Base-by-base conservation (phyloP, 2,888 invertebrate genomes). In the Sarcophaga subvicina region DNA sequence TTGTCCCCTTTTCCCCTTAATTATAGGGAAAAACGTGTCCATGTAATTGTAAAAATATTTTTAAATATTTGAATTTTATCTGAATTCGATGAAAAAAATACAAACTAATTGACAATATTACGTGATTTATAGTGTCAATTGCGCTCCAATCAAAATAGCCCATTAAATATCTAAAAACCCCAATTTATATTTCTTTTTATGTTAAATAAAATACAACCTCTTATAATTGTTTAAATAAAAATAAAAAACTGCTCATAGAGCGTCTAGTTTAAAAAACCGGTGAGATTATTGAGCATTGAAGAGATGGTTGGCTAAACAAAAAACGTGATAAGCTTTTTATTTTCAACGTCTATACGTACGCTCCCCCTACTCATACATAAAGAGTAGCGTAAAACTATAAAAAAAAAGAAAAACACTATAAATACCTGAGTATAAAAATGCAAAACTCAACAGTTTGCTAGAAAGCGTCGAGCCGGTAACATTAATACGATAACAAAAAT, bases 321-420 rank as follows among this genome's bases (percentile, higher is more conserved):
- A 20, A 70, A 10, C 14, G 77, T 73, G 27, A 76, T 45, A 86
- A 87, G 83, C 86, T 81, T 87, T 83, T 66, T 25, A 71, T 14
- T 62, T 12, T 54, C 54, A 12, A 5, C 49, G 37, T 67, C 8
- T 62, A 54, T 60, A 76, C 54, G 76, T 20, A 60, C 14, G 37
- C 20, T 37, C 59, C 64, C 11, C 5, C 69, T 12, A 25, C 49
- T 4, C 47, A 37, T 67, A 63, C 69, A n/a, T 37, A 37, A 37
- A 37, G 37, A 37, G 37, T 37, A 54, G 14, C 11, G 69, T 63
- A 76, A 66, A 84, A 84, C 84, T 76, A 80, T 80, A 45, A 76
- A 83, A 77, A 70, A 70, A 63, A 81, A 80, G 76, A 45, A 76
- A 83, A 77, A 64, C 67, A 81, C 87, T 87, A 87, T 87, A 87